These are phyloP conservation scores for Tetrao urogallus DNA, from an alignment of 2,113 vertebrate species.

Conservation along the genomic window DNA sequence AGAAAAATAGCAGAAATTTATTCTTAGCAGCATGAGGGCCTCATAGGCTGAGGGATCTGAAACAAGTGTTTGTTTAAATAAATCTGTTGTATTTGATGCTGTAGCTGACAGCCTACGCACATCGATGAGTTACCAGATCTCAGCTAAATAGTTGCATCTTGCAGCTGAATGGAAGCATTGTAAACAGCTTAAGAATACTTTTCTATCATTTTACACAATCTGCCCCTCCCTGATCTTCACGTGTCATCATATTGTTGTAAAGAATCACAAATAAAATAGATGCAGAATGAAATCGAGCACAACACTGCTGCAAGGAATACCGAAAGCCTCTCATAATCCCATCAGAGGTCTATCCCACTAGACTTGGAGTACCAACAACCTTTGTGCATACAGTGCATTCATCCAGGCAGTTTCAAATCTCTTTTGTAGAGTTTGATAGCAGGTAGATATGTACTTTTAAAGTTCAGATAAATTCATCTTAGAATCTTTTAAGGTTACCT, in stretches of 20 bases:
- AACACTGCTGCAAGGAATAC: background rate
- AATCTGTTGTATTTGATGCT: background rate
- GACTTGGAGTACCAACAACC: background rate
- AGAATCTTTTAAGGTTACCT: background rate
- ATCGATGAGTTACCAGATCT: background rate
- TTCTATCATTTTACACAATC: background rate
- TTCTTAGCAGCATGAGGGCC: background rate
- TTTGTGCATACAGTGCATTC: background rate
- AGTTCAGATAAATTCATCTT: background rate
- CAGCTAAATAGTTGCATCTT: background rate
- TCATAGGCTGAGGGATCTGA: background rate
- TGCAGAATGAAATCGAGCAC: background rate
- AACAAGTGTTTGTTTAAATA: background rate
- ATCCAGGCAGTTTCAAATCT: background rate
- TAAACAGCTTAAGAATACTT: background rate
- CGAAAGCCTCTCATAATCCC: background rate
- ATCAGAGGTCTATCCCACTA: accelerated
- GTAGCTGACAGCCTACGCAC: background rate
- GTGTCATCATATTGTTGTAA: background rate
- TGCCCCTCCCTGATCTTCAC: background rate
- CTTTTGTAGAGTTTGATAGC: background rate
- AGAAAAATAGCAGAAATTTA: background rate
- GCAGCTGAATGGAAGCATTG: background rate
- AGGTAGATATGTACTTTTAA: background rate
- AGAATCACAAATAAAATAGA: background rate